A percentile compares a stretch with the other conserved stretches of the same genome.
phyloP scores from a whole-genome alignment of 2,888 invertebrate genomes.

The Stegophylla sp. region DNA sequence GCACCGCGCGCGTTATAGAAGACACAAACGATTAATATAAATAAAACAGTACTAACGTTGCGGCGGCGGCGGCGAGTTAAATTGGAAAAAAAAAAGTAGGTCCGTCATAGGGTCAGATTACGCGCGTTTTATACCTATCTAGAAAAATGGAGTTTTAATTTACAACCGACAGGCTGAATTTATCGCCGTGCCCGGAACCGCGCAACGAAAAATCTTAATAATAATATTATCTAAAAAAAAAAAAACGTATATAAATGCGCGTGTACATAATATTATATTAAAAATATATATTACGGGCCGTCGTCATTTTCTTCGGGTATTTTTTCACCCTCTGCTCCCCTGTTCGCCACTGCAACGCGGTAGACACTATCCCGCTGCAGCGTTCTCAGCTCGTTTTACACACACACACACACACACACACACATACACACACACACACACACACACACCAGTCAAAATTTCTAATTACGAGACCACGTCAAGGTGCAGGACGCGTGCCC shows the following conservation, averaged over 20 bases:
- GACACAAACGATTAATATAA: constrained; percentile 52
- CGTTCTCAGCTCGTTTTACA: no score
- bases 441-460: constrained; percentile 48
- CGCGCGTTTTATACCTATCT: constrained; percentile 35
- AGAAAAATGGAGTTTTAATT: constrained; percentile 59
- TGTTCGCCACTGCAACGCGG: neutral
- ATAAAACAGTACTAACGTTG: constrained; percentile 50
- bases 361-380: neutral
- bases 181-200: constrained; percentile 48
- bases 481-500: constrained; percentile 49
- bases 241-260: neutral
- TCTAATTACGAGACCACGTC: constrained; percentile 55
- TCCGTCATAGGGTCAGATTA: constrained; percentile 20
- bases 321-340: constrained; percentile 7
- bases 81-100: constrained; percentile 50
- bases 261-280: neutral
- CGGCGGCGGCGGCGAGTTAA: constrained; percentile 47
- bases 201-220: constrained; percentile 57
- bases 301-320: constrained; percentile 33
- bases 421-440: no score
- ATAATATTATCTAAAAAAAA: constrained; percentile 40
- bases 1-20: neutral
- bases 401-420: no score
- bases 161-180: constrained; percentile 57
- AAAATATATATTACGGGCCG: constrained; percentile 30